phyloP scores from a whole-genome alignment of 2,797 vertebrate genomes.

The Enteromius mattozi region DNA sequence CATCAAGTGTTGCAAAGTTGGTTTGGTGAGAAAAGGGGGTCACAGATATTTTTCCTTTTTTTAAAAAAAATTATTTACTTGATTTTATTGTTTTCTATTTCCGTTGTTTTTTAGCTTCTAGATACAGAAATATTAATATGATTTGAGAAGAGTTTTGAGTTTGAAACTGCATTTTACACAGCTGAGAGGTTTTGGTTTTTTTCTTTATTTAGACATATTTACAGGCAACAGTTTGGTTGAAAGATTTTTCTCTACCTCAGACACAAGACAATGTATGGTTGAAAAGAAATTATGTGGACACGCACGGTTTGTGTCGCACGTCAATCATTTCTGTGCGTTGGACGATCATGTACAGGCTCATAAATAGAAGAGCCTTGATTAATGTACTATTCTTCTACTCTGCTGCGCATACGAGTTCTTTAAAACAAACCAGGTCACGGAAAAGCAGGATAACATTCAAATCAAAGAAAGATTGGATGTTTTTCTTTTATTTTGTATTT shows the following conservation, averaged over 20 bases:
- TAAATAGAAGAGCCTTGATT: slow-evolving; percentile 40
- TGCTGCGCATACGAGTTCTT: slow-evolving; percentile 27
- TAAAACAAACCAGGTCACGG: slow-evolving; percentile 32
- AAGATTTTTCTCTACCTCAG: slow-evolving; percentile 51
- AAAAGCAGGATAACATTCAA: slow-evolving; percentile 40
- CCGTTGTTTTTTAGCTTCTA: slow-evolving; percentile 53
- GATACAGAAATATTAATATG: slow-evolving; percentile 52
- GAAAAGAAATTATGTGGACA: slow-evolving; percentile 27
- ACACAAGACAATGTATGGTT: slow-evolving; percentile 46
- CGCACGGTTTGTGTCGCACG: slow-evolving; percentile 18
- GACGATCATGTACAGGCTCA: slow-evolving; percentile 61
- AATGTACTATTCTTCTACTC: slow-evolving; percentile 47
- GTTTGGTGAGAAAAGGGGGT: slow-evolving; percentile 48
- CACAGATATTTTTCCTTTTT: slow-evolving; percentile 20
- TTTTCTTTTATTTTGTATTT: slow-evolving; percentile 18
- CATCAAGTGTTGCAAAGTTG: slow-evolving; percentile 47
- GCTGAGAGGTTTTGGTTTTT: slow-evolving; percentile 30
- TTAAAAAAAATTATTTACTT: slow-evolving; percentile 51
- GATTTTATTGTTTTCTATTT: slow-evolving; percentile 57
- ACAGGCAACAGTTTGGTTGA: slow-evolving; percentile 46
- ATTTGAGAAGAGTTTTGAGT: slow-evolving; percentile 55
- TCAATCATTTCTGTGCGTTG: slow-evolving; percentile 56
- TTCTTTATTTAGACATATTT: slow-evolving; percentile 55
- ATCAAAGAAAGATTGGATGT: slow-evolving; percentile 41
- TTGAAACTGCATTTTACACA: slow-evolving; percentile 48